Evolutionary conservation across 2,888 invertebrate species (phyloP).

Genomic region (Cantharis lateralis): DNA sequence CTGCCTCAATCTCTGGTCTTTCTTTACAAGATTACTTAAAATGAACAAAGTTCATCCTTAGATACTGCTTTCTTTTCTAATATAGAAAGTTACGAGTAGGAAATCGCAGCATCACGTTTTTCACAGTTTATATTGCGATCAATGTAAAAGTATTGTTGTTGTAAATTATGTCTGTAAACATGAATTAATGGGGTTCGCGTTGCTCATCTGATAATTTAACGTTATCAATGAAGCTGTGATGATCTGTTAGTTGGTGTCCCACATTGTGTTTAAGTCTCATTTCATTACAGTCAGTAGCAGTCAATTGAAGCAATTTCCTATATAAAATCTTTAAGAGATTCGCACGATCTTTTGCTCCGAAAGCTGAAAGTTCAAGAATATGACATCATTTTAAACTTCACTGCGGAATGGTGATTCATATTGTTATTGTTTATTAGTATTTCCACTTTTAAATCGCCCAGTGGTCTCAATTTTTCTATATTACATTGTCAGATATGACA

Average conservation of each 20-base stretch:
- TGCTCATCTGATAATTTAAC: slow-evolving; percentile 8
- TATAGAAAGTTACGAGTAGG: background rate
- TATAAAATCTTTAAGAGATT: slow-evolving; percentile 39
- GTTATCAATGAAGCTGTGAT: slow-evolving; percentile 28
- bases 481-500: background rate
- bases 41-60: slow-evolving; percentile 32
- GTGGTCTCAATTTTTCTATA: slow-evolving; percentile 18
- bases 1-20: slow-evolving; percentile 50
- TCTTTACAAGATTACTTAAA: slow-evolving; percentile 45
- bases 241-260: slow-evolving; percentile 25
- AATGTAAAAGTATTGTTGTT: background rate
- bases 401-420: slow-evolving; percentile 33
- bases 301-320: slow-evolving; percentile 36
- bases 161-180: background rate
- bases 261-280: slow-evolving; percentile 25
- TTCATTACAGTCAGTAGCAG: slow-evolving; percentile 29
- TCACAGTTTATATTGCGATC: background rate
- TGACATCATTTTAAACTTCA: slow-evolving; percentile 34
- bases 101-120: background rate
- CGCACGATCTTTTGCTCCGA: slow-evolving; percentile 37
- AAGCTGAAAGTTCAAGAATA: slow-evolving; percentile 35
- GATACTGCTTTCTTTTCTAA: slow-evolving; percentile 8
- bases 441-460: slow-evolving; percentile 22
- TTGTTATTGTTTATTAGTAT: slow-evolving; percentile 27
- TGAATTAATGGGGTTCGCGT: background rate